phyloP scores from a whole-genome alignment of 64 coral and sea anemone genomes.

The Acropora tenuis region DNA sequence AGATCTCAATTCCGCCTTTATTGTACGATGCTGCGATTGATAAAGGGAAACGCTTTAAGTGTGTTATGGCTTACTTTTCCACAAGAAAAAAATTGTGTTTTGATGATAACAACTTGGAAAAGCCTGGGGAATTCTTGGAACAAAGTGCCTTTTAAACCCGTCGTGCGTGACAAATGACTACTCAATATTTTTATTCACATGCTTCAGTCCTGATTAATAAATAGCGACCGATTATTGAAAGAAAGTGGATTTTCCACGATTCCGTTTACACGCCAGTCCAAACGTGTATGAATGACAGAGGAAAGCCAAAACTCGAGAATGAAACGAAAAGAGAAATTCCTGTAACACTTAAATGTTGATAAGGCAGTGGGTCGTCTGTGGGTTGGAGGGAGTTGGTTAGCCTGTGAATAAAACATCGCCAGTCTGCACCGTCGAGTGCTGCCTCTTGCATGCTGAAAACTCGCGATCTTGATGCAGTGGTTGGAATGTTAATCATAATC shows the following conservation, averaged over 20 bases:
- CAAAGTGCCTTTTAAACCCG: neutral
- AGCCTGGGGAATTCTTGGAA: neutral
- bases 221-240: neutral
- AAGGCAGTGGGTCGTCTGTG: no score
- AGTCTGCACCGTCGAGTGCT: no score
- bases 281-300: neutral
- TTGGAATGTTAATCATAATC: no score
- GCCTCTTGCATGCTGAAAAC: no score
- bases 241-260: neutral
- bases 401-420: no score
- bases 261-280: neutral
- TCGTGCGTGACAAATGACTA: neutral
- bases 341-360: neutral
- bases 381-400: no score
- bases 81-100: neutral
- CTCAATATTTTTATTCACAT: neutral
- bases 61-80: no score
- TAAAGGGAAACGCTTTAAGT: neutral
- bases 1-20: neutral
- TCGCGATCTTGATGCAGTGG: no score
- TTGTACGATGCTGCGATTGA: neutral
- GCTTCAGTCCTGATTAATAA: neutral
- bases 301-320: neutral
- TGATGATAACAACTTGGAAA: neutral
- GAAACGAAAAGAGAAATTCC: neutral